Conservation (phyloP, 2,888 invertebrate genomes). For the Tryphoninae sp. region DNA sequence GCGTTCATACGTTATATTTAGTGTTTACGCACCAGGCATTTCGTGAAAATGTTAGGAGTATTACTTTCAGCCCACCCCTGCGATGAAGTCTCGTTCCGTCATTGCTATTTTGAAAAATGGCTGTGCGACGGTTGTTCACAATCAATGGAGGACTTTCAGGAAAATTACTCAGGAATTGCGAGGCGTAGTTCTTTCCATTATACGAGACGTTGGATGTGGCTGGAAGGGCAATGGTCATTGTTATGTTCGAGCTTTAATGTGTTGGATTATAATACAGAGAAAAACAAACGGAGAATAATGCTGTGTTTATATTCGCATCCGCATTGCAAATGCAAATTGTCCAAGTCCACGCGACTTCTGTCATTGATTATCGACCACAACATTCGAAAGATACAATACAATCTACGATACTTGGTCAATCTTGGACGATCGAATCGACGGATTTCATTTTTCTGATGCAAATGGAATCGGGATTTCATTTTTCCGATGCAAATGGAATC, state of each 20-base stretch:
- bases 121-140: background rate
- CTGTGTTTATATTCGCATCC: background rate
- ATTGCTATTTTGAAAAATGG: slow-evolving; percentile 45
- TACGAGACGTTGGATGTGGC: background rate
- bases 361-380: slow-evolving; percentile 9
- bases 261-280: background rate
- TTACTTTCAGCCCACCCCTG: slow-evolving; percentile 6
- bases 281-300: background rate
- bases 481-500: too few species aligned
- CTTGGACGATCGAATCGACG: background rate
- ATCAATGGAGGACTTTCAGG: background rate
- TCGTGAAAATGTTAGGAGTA: slow-evolving; percentile 53
- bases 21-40: slow-evolving; percentile 52
- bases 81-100: slow-evolving; percentile 33
- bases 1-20: slow-evolving; percentile 59
- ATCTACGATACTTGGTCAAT: background rate
- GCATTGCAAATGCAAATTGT: slow-evolving; percentile 14
- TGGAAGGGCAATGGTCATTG: background rate
- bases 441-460: background rate
- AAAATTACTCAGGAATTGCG: background rate
- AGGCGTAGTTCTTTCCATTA: background rate
- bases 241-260: background rate
- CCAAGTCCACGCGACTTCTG: slow-evolving; percentile 5
- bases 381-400: background rate
- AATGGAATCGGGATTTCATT: too few species aligned